Percentiles rank a stretch among this genome's conserved stretches.
Evolutionary conservation across 1,140 invertebrate genomes (phyloP).

Genomic region (Trissolcus basalis): DNA sequence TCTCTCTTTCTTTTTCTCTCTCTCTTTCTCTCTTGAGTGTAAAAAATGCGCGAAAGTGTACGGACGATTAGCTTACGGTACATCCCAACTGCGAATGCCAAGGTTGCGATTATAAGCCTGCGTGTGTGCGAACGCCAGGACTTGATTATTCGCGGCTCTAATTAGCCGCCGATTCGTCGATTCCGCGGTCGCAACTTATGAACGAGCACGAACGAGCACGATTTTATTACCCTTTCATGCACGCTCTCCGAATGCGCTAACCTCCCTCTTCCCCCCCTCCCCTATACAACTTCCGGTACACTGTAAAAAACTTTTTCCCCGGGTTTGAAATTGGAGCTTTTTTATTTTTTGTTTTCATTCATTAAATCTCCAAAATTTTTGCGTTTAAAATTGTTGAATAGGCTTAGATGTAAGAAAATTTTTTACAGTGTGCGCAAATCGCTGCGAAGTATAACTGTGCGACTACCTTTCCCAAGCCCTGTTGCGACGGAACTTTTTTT

Average conservation of each 20-base stretch:
- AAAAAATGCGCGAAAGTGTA: slow-evolving; percentile 54
- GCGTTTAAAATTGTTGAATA: too few species aligned
- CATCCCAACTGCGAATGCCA: slow-evolving; percentile 45
- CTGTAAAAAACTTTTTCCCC: too few species aligned
- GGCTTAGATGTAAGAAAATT: not conserved
- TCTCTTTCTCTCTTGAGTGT: slow-evolving; percentile 23
- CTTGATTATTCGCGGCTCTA: slow-evolving; percentile 45
- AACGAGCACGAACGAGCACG: slow-evolving; percentile 69
- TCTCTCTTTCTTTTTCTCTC: slow-evolving; percentile 6
- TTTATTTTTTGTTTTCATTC: too few species aligned
- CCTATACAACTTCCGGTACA: slow-evolving; percentile 5
- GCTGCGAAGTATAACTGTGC: slow-evolving; percentile 14
- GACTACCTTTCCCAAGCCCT: slow-evolving; percentile 23
- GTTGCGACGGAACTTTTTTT: slow-evolving; percentile 6
- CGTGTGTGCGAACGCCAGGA: slow-evolving; percentile 14
- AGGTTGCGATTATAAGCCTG: slow-evolving; percentile 40
- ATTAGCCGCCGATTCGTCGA: slow-evolving; percentile 51
- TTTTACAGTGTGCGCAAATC: not conserved
- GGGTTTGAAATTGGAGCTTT: too few species aligned
- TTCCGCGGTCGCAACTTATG: slow-evolving; percentile 39
- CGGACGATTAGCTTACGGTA: slow-evolving; percentile 54
- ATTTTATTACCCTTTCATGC: slow-evolving; percentile 58
- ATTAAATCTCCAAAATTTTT: too few species aligned
- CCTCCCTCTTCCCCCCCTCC: slow-evolving; percentile 5
- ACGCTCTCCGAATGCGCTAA: slow-evolving; percentile 39